phyloP scores from a whole-genome alignment of 30 jellyfish, hydroid and myxozoan genomes.

The Turritopsis dohrnii region DNA sequence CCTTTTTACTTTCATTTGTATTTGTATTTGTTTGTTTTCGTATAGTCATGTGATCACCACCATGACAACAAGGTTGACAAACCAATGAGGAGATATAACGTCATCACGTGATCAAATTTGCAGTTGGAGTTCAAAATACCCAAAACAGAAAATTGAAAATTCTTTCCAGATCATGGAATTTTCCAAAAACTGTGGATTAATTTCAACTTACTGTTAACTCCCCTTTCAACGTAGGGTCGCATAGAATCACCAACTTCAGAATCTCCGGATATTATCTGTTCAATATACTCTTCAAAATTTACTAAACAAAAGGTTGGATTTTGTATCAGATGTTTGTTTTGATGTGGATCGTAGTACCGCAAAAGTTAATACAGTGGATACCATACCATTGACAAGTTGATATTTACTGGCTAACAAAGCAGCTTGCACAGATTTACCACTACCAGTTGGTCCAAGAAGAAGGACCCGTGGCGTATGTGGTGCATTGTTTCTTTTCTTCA shows the following conservation, averaged over 20 bases:
- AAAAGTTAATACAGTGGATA: not conserved
- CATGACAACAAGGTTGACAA: too few species aligned
- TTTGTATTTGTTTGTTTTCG: too few species aligned
- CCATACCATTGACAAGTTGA: constrained; percentile 72
- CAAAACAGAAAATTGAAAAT: too few species aligned
- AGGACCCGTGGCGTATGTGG: constrained; percentile 92
- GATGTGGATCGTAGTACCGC: not conserved
- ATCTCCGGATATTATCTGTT: constrained; percentile 35
- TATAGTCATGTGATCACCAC: not conserved
- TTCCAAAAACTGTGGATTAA: too few species aligned
- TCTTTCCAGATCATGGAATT: too few species aligned
- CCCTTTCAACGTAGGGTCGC: constrained; percentile 76
- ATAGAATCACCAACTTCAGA: constrained; percentile 69
- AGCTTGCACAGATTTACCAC: constrained; percentile 90
- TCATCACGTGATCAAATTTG: too few species aligned
- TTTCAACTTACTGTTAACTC: constrained; percentile 45
- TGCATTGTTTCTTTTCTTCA: constrained; percentile 63
- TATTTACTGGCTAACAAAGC: constrained; percentile 70
- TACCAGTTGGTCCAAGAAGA: constrained; percentile 92
- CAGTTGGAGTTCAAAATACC: too few species aligned
- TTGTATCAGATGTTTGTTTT: not conserved
- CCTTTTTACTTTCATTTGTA: not conserved
- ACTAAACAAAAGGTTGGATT: constrained; percentile 21
- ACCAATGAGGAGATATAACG: too few species aligned
- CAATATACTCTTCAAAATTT: constrained; percentile 27